Evolutionary conservation across 2,113 vertebrate species (phyloP).

Genomic region (Ivindomyrus marchei): DNA sequence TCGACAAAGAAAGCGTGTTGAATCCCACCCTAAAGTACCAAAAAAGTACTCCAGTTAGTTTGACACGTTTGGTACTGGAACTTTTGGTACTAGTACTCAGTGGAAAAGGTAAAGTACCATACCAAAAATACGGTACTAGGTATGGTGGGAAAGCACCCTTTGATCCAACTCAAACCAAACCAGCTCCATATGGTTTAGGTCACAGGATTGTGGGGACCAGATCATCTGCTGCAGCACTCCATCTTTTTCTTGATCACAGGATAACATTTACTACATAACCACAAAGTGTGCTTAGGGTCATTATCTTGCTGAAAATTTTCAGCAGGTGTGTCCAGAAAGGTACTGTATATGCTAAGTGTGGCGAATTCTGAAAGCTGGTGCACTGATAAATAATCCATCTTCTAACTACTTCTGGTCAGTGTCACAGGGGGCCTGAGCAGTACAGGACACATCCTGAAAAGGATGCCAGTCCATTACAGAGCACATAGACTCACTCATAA

Average conservation of each 20-base stretch:
- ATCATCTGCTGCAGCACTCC: too few species aligned
- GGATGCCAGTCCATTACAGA: background rate
- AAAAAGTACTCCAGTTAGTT: too few species aligned
- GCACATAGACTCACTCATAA: background rate
- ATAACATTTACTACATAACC: background rate
- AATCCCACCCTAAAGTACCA: too few species aligned
- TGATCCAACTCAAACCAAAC: too few species aligned
- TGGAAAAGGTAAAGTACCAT: too few species aligned
- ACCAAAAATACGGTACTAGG: too few species aligned
- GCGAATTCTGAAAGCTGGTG: background rate
- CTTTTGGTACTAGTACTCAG: too few species aligned
- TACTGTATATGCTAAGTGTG: background rate
- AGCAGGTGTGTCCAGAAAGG: background rate
- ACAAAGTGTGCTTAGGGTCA: background rate
- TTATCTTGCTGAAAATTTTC: background rate
- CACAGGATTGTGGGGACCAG: too few species aligned
- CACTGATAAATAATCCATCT: background rate
- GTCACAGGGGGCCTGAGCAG: background rate
- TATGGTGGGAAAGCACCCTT: too few species aligned
- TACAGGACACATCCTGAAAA: background rate
- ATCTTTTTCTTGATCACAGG: background rate
- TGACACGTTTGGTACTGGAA: too few species aligned
- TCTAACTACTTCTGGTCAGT: background rate
- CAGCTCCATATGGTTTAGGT: too few species aligned
- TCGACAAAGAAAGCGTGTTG: too few species aligned